Base-by-base conservation (phyloP, 1,140 invertebrate genomes). In the Calosoma granatense region DNA sequence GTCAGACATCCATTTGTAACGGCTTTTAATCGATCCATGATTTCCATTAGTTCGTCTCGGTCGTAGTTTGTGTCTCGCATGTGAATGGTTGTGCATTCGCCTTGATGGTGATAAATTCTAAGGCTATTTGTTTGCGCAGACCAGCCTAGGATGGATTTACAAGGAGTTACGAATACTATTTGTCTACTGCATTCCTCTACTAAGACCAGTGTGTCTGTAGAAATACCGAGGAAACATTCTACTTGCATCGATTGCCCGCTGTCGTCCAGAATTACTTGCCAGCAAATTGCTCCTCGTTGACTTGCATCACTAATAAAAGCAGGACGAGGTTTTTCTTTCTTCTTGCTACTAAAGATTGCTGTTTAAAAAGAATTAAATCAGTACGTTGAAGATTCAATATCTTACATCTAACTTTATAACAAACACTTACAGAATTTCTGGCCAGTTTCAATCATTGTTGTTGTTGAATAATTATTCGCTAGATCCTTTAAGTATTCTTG, bases 401-500 rank as follows among this genome's bases (percentile, higher is more conserved):
- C 23, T 19, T 14, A 30, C 19, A 41, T 14, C 14, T 55, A 14
- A 30, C 41, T 20, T 12, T 19, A 23, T 41, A 58, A 51, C 41
- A 26, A 56, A 17, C 53, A 80, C 87, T 84, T 79, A 92, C 90
- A 91, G 72, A 94, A 92, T 75, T 94, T 95, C 62, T 91, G 88
- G 26, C 87, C 84, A 19, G 86, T 86, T 64, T 96, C 92, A 11
- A 95, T 80, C 3, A 86, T 79, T 3, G 87, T 88, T 22, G 83
- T 83, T 1, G 89, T 86, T 0, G 85, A 81, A 74, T 91, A 89
- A 74, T 95, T 97, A 30, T 82, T 82, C 2, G 92, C 86, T 54
- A 98, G 79, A 71, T 90, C 87, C 71, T 96, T 97, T 57, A 98
- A 76, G 73, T 97, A 97, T 75, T 97, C 95, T 70, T 96, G 90